phyloP scores from a whole-genome alignment of 2,797 vertebrate genomes.

The Ceryle rudis region DNA sequence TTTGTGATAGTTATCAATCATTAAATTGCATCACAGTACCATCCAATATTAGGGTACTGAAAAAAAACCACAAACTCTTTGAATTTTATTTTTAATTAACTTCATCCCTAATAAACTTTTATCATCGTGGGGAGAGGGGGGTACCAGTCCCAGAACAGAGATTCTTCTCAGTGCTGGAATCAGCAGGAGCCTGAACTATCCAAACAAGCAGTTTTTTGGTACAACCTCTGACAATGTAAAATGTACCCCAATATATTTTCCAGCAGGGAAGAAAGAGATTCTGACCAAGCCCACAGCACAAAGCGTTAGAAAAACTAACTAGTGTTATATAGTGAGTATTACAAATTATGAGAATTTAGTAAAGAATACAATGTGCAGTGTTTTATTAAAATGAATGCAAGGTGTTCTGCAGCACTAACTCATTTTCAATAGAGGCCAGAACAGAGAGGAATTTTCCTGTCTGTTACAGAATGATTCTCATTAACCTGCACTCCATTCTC shows the following conservation, averaged over 20 bases:
- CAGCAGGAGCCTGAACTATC: background rate
- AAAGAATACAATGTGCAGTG: background rate
- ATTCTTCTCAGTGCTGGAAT: background rate
- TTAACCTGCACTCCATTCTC: constrained; percentile 5
- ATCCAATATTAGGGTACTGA: background rate
- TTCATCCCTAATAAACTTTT: background rate
- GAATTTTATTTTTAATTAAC: background rate
- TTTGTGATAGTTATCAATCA: background rate
- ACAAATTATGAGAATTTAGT: background rate
- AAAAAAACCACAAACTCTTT: background rate
- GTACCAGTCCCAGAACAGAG: background rate
- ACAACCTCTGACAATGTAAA: background rate
- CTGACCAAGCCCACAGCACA: background rate
- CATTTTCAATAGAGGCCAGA: background rate
- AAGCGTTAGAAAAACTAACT: background rate
- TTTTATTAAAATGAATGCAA: background rate
- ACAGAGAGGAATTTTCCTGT: background rate
- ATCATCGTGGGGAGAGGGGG: fast-evolving
- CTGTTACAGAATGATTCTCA: background rate
- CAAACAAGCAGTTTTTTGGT: background rate
- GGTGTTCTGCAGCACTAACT: background rate
- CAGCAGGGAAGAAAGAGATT: background rate
- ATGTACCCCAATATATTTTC: background rate
- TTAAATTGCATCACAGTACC: background rate
- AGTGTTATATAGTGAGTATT: background rate